A percentile compares a stretch with the other conserved stretches of the same genome.
phyloP scores from a whole-genome alignment of 2,113 vertebrate genomes.

The Albula goreensis region DNA sequence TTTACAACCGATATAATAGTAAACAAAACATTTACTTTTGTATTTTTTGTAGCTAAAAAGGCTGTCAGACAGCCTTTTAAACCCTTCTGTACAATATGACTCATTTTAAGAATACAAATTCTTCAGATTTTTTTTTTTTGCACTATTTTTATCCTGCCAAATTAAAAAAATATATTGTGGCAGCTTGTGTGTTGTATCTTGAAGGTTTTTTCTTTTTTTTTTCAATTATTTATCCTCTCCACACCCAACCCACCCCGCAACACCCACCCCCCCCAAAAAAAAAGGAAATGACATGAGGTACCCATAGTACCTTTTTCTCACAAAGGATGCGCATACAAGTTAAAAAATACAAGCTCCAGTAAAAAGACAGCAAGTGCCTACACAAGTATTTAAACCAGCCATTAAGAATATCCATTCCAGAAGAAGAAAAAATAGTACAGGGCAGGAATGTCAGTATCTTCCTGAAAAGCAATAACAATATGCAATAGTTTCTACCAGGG shows the following conservation, averaged over 20 bases:
- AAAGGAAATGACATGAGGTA: slow-evolving; percentile 69
- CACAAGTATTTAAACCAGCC: slow-evolving; percentile 89
- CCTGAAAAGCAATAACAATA: slow-evolving; percentile 85
- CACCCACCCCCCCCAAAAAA: slow-evolving; percentile 23
- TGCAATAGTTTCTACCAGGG: slow-evolving; percentile 77
- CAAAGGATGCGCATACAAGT: slow-evolving; percentile 90
- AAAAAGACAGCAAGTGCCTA: slow-evolving; percentile 95
- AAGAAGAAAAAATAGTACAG: slow-evolving; percentile 88
- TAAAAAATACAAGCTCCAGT: slow-evolving; percentile 94
- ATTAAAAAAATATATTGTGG: slow-evolving; percentile 90
- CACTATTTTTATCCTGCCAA: slow-evolving; percentile 87
- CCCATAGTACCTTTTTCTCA: slow-evolving; percentile 80
- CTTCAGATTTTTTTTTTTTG: slow-evolving; percentile 62
- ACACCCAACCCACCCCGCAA: background rate
- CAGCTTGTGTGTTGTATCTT: slow-evolving; percentile 75
- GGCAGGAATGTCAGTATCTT: slow-evolving; percentile 82
- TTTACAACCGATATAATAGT: slow-evolving; percentile 80
- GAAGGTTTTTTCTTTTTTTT: slow-evolving; percentile 77
- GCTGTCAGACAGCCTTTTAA: slow-evolving; percentile 79
- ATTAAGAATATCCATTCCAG: slow-evolving; percentile 90
- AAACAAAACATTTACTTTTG: slow-evolving; percentile 78
- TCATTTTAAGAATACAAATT: slow-evolving; percentile 85
- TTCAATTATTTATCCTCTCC: slow-evolving; percentile 79
- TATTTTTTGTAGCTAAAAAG: slow-evolving; percentile 78
- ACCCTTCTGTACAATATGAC: slow-evolving; percentile 87